Conservation (phyloP, 2,113 vertebrate species). For the Platichthys stellatus region DNA sequence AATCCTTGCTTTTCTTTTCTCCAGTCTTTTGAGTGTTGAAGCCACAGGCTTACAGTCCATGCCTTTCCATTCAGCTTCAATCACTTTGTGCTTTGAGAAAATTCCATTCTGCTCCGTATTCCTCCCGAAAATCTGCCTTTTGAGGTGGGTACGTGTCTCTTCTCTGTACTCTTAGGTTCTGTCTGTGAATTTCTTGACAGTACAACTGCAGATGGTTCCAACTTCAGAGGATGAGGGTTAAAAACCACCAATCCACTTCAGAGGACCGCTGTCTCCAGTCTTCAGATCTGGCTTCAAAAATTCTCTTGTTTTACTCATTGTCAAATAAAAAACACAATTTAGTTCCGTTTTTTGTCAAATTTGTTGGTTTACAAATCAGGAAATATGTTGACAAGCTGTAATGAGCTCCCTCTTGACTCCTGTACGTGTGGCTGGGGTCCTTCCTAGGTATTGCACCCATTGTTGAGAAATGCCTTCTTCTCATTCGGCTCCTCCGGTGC, state of each 20-base stretch:
- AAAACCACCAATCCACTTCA: slow-evolving; percentile 27
- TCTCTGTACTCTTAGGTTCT: slow-evolving; percentile 30
- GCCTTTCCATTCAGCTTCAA: slow-evolving; percentile 39
- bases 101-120: slow-evolving; percentile 46
- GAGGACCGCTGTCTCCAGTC: neutral
- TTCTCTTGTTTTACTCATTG: too few species aligned
- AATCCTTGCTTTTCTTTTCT: slow-evolving; percentile 20
- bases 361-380: slow-evolving; percentile 14
- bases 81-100: slow-evolving; percentile 44
- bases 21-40: slow-evolving; percentile 13
- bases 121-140: slow-evolving; percentile 37
- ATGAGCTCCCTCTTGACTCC: neutral
- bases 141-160: slow-evolving; percentile 7
- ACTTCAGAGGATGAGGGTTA: slow-evolving; percentile 26
- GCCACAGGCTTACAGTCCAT: slow-evolving; percentile 27
- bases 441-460: neutral
- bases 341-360: neutral
- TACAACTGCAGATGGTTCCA: slow-evolving; percentile 23
- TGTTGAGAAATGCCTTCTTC: neutral
- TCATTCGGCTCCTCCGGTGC: neutral
- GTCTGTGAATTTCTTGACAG: slow-evolving; percentile 37
- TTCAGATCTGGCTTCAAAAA: slow-evolving; percentile 27
- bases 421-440: neutral
- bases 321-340: neutral
- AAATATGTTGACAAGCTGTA: slow-evolving; percentile 6